Base-by-base conservation (phyloP, 64 coral and sea anemone genomes). In the Porites australiensis region DNA sequence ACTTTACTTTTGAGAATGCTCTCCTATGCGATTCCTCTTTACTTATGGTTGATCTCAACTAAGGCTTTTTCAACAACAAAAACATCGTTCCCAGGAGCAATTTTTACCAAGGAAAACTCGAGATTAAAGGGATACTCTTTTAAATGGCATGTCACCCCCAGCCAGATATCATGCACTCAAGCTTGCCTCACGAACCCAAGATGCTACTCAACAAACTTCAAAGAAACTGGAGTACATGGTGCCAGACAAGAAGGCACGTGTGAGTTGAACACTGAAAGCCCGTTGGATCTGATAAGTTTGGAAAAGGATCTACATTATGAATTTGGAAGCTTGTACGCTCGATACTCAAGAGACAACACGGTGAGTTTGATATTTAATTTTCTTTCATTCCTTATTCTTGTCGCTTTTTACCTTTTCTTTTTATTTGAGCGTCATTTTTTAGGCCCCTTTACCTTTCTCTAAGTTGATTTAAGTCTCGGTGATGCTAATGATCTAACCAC, bases 171-270 rank as follows among this genome's bases (percentile, higher is more conserved):
- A 0, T 91, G 89, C 59, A 60, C 65, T 73, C 89, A 82, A 50
- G 43, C 44, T 46, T 91, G 89, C 22, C 79, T 83, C 22, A 15
- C 37, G 18, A 74, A 83, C 11, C 3, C 79, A n/a, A 70, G 89
- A 16, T 91, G 89, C 75, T 15, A 58, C 13, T 80, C 89, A 7
- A 84, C 79, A 11, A 91, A 91, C 68, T 91, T 91, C 61, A 84
- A 68, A 84, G 81, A 84, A 13, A 65, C 23, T 3, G 8, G 15
- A 14, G 9, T 10, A 15, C 45, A 21, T 18, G 15, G 73, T 12
- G 54, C 54, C 22, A 61, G 68, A 50, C 63, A 4, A 13, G 14
- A 50, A 2, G 81, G 81, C 5, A 11, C 68, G 4, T 84, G 81
- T 48, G 81, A 84, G 63, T 67, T 84, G 8, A 84, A 84, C 81